A percentile compares a stretch with the other conserved stretches of the same genome.
phyloP scores from a whole-genome alignment of 2,113 vertebrate species.

The Sardina pilchardus region DNA sequence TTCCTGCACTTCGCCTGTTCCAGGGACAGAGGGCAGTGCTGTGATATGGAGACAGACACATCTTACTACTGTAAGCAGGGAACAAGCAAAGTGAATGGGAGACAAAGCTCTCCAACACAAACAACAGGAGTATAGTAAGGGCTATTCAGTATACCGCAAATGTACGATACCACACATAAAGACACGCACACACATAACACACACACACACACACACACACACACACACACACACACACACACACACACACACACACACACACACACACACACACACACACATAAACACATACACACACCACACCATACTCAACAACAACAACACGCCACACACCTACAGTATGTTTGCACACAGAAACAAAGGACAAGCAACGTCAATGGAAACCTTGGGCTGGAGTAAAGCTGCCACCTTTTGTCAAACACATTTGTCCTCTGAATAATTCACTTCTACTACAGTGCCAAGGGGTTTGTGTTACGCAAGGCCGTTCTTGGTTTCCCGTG shows the following conservation, averaged over 20 bases:
- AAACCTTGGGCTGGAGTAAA: slow-evolving; percentile 48
- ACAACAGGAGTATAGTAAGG: neutral
- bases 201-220: slow-evolving; percentile 5
- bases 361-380: slow-evolving; percentile 56
- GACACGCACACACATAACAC: slow-evolving; percentile 30
- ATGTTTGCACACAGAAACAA: slow-evolving; percentile 19
- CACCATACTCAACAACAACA: neutral
- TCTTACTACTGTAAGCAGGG: neutral
- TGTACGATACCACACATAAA: neutral
- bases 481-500: slow-evolving; percentile 25
- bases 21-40: neutral
- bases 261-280: neutral
- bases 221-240: slow-evolving; percentile 27
- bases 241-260: slow-evolving; percentile 9
- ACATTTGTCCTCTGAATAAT: slow-evolving; percentile 68
- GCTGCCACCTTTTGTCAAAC: slow-evolving; percentile 60
- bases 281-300: slow-evolving; percentile 21
- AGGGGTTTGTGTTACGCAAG: slow-evolving; percentile 36
- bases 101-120: neutral
- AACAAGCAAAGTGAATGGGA: neutral
- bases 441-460: slow-evolving; percentile 47
- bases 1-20: neutral
- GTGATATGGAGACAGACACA: neutral
- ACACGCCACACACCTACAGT: slow-evolving; percentile 11
- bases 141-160: neutral